These are phyloP conservation scores for Cygnus olor DNA, from an alignment of 2,797 vertebrate genomes.

Conservation along the genomic window DNA sequence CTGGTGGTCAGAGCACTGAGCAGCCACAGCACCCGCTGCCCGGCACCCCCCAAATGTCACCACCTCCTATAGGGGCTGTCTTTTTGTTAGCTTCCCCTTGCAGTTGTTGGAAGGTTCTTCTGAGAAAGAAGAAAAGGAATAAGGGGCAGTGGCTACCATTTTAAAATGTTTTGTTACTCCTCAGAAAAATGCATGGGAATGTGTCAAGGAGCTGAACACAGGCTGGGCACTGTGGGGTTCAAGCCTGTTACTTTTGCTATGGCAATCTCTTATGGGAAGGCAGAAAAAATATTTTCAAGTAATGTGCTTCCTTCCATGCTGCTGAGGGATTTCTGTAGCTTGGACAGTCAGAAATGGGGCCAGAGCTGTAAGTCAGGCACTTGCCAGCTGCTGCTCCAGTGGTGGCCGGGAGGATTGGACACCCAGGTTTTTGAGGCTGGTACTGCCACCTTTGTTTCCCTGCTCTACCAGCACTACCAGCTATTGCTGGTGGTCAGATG, in stretches of 20 bases:
- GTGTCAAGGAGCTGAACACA: background rate
- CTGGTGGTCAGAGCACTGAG: background rate
- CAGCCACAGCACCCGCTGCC: rapidly evolving
- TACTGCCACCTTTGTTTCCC: background rate
- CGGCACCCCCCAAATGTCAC: background rate
- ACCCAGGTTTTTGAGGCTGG: background rate
- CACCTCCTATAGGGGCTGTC: background rate
- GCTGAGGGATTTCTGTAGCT: background rate
- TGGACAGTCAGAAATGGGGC: background rate
- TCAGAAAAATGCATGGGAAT: background rate
- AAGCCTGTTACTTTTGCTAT: background rate
- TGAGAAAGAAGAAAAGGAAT: background rate
- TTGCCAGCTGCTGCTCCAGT: background rate
- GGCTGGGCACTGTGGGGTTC: background rate
- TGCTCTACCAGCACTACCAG: background rate
- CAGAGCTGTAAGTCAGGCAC: background rate
- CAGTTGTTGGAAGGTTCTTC: background rate
- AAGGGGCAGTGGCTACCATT: background rate
- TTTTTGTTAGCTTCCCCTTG: background rate
- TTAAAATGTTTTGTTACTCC: background rate
- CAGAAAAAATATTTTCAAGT: background rate
- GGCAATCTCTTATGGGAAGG: background rate
- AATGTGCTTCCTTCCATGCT: background rate
- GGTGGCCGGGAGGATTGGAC: no score
- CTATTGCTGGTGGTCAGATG: background rate